Conservation (phyloP, 2,113 vertebrate species). For the Thinocorus orbignyianus region DNA sequence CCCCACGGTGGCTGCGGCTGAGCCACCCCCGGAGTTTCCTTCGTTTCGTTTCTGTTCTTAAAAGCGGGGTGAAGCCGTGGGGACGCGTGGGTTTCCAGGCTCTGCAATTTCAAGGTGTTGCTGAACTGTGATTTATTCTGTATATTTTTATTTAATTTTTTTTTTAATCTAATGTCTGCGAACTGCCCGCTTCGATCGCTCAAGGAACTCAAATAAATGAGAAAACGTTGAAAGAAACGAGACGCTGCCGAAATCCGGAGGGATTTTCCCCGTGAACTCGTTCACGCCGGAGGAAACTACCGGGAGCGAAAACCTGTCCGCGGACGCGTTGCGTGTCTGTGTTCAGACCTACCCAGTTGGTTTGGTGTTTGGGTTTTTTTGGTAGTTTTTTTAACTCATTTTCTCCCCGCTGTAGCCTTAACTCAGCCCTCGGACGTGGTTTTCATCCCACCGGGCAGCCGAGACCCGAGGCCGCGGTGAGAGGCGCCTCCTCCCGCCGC, state of each 20-base stretch:
- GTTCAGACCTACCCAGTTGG: neutral
- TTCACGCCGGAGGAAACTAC: neutral
- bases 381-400: accelerated
- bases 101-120: neutral
- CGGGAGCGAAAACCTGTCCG: neutral
- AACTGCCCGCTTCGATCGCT: neutral
- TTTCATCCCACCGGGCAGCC: neutral
- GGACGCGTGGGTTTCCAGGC: neutral
- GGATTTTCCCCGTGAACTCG: neutral
- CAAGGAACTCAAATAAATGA: neutral
- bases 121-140: neutral
- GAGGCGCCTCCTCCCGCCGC: neutral
- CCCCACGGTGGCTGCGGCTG: neutral
- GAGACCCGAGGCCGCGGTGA: neutral
- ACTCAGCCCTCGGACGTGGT: neutral
- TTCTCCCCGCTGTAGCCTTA: neutral
- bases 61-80: neutral
- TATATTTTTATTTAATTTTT: neutral
- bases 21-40: neutral
- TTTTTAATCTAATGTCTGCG: accelerated
- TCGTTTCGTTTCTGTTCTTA: slow-evolving; percentile 8
- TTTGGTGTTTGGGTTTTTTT: neutral
- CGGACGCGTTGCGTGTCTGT: neutral
- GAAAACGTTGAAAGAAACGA: neutral
- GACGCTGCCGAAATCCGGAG: neutral